Evolutionary conservation across 2,113 vertebrate species (phyloP), one percentile per base, ranked within the genome.

Genomic region (Aptenodytes patagonicus): DNA sequence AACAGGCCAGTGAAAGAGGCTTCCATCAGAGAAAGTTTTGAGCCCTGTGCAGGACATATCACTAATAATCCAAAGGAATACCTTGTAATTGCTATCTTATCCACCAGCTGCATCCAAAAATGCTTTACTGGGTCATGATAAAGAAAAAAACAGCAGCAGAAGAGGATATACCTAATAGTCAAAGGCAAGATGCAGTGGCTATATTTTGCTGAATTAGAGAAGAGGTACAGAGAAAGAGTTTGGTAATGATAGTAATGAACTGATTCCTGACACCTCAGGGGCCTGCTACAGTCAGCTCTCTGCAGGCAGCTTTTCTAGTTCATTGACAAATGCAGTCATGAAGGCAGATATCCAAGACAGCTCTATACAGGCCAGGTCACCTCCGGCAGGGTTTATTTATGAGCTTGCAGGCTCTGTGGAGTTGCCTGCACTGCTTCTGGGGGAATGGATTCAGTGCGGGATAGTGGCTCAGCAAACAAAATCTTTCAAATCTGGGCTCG

Each of bases 321-420:
- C 85, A 84, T 85, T 96, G 95, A 96, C 90, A 95, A 96, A 94
- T 8, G 78, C 47, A 84, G 91, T 78, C 61, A 31, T 31, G 65
- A 89, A 34, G 6, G 87, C 52, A 96, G 94, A 84, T 79, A 84
- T 60, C 70, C 91, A 57, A 57, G 73, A 85, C 87, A 85, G 89
- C 73, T 89, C 78, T 26, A 10, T 19, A 34, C 81, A 82, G 88
- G 57, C 65, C 83, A 89, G 93, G 73, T 93, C 89, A 80, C 54
- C 78, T 57, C 89, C 9, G 42, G 87, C 77, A 94, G 81, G 47
- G 54, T 54, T 76, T 89, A 64, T 75, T 85, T 69, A 65, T 17
- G 52, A 91, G 34, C 79, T 82, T 1, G 0, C 4, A 17, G 60
- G 36, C 44, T 69, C 79, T 64, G 24, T 2, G 11, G 79, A 93